A percentile compares a stretch with the other conserved stretches of the same genome.
Evolutionary conservation across 2,888 invertebrate species (phyloP).

Genomic region (Microplitis deprimator): DNA sequence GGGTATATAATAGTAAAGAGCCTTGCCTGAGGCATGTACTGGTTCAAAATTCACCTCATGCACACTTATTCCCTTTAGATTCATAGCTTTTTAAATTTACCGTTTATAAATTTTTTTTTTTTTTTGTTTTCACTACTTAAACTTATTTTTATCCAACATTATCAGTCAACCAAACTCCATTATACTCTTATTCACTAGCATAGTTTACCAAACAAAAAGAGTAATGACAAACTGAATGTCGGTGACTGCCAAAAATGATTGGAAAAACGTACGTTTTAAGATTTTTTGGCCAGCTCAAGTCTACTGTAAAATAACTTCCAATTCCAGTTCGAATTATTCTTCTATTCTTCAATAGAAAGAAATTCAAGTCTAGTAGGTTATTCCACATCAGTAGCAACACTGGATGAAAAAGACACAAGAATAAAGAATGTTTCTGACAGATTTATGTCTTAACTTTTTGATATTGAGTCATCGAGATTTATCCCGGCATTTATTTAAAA

Average conservation of each 20-base stretch:
- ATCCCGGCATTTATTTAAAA: not conserved
- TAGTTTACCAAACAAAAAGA: not conserved
- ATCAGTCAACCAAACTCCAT: not conserved
- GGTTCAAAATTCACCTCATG: constrained; percentile 50
- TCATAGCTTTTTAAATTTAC: constrained; percentile 47
- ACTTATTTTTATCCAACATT: constrained; percentile 4
- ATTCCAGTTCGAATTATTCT: not conserved
- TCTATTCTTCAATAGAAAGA: constrained; percentile 11
- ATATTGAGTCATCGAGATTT: not conserved
- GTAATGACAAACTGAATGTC: not conserved
- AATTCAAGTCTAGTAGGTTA: not conserved
- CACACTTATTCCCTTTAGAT: constrained; percentile 49
- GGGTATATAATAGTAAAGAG: not conserved
- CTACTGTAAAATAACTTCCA: not conserved
- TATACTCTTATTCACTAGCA: not conserved
- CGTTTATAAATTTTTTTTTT: not conserved
- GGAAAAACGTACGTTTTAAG: not conserved
- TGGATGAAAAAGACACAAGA: not conserved
- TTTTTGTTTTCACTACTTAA: not conserved
- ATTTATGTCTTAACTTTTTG: not conserved
- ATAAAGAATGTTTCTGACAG: not conserved
- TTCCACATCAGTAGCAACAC: not conserved
- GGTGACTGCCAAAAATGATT: not conserved
- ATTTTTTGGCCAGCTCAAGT: not conserved
- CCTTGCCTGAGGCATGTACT: constrained; percentile 9